phyloP scores from a whole-genome alignment of 2,888 invertebrate genomes.

The Drosophila pseudotakahashii region DNA sequence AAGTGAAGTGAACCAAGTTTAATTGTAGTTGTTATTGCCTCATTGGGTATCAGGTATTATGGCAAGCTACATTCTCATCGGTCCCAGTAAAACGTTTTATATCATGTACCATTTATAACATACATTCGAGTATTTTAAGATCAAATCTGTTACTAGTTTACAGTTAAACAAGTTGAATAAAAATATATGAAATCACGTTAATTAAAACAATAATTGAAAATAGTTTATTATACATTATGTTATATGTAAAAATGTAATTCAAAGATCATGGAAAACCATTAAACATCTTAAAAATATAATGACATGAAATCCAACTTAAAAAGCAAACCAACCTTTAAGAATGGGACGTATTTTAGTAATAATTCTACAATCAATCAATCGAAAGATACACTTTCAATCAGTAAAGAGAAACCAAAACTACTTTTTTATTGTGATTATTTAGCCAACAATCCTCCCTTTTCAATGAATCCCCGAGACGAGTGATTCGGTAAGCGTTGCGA shows the following conservation, averaged over 20 bases:
- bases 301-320: no score
- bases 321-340: no score
- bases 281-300: no score
- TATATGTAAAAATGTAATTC: no score
- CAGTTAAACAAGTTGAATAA: conserved; percentile 11
- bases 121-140: conserved; percentile 47
- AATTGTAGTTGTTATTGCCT: conserved; percentile 47
- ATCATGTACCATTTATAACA: conserved; percentile 22
- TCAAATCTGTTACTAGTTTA: conserved; percentile 46
- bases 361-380: no score
- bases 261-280: no score
- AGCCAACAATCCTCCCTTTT: conserved; percentile 37
- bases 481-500: conserved; percentile 9
- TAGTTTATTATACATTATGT: no score
- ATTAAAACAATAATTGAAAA: neutral
- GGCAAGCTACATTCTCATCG: conserved; percentile 27
- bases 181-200: conserved; percentile 18
- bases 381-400: neutral
- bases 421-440: conserved; percentile 50
- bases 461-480: conserved; percentile 23
- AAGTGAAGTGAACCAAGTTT: conserved; percentile 7
- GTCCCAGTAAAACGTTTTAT: conserved; percentile 25
- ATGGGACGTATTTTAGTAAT: no score
- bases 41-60: conserved; percentile 48
- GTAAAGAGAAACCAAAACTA: neutral